These are phyloP conservation scores for Tetramorium bicarinatum DNA, from an alignment of 2,888 invertebrate species.

Conservation along the genomic window DNA sequence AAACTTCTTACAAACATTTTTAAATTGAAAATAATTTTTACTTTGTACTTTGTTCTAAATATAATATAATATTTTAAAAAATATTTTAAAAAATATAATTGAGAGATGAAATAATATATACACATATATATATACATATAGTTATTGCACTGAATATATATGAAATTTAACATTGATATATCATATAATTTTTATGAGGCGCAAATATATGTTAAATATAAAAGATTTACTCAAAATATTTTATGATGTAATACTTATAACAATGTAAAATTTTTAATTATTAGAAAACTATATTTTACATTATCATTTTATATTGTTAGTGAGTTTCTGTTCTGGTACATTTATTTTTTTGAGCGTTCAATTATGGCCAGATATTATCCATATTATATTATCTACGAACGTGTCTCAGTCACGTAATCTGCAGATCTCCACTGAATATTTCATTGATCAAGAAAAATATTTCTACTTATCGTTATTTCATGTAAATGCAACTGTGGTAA, in stretches of 20 bases:
- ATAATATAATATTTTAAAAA: too few species aligned
- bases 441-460: slow-evolving; percentile 10
- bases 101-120: background rate
- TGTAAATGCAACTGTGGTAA: background rate
- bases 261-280: too few species aligned
- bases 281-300: too few species aligned
- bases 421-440: background rate
- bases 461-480: background rate
- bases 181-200: too few species aligned
- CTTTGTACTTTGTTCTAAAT: background rate
- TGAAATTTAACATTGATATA: too few species aligned
- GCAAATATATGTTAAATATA: too few species aligned
- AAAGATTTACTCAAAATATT: too few species aligned
- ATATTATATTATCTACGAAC: background rate
- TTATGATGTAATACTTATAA: too few species aligned
- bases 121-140: background rate
- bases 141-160: background rate
- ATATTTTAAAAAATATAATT: background rate
- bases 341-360: background rate
- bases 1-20: too few species aligned
- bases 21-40: background rate
- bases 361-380: background rate
- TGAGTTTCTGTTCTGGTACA: too few species aligned
- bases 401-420: background rate
- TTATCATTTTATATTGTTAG: too few species aligned